Evolutionary conservation across 2,797 vertebrate genomes (phyloP).

Genomic region (Dallia pectoralis): DNA sequence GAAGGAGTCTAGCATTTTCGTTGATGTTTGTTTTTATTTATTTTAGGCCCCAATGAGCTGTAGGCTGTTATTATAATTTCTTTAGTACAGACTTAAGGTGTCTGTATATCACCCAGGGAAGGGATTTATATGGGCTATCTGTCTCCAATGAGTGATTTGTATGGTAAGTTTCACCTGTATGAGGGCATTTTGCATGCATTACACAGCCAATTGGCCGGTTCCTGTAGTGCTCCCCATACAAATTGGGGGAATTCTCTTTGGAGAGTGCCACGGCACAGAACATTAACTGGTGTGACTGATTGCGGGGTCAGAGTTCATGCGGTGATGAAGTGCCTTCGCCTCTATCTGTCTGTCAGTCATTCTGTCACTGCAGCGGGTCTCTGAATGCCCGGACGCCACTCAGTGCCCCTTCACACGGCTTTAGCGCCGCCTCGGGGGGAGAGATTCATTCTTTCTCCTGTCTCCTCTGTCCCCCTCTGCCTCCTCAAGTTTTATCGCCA

Average conservation of each 20-base stretch:
- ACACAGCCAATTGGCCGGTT: slow-evolving; percentile 56
- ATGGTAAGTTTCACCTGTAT: slow-evolving; percentile 46
- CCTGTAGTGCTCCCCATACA: slow-evolving; percentile 67
- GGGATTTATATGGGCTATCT: slow-evolving; percentile 19
- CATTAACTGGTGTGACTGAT: slow-evolving; percentile 74
- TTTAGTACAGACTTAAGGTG: not conserved
- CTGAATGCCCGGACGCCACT: slow-evolving; percentile 68
- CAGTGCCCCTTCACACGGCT: slow-evolving; percentile 53
- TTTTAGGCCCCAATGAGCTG: slow-evolving; percentile 24
- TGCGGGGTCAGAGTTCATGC: slow-evolving; percentile 64
- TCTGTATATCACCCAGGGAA: slow-evolving; percentile 24
- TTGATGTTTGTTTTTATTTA: slow-evolving; percentile 31
- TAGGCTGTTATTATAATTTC: slow-evolving; percentile 21
- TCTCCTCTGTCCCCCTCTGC: slow-evolving; percentile 50
- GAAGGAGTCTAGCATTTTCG: not conserved
- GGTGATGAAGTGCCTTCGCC: slow-evolving; percentile 73
- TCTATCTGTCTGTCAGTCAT: slow-evolving; percentile 75
- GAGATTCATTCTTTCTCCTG: slow-evolving; percentile 51
- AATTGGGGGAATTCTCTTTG: slow-evolving; percentile 70
- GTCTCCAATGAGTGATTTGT: slow-evolving; percentile 12
- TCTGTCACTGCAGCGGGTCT: slow-evolving; percentile 63
- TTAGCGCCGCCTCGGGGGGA: slow-evolving; percentile 67
- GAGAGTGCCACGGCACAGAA: slow-evolving; percentile 65
- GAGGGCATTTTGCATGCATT: slow-evolving; percentile 44
- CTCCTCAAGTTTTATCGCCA: slow-evolving; percentile 70